Evolutionary conservation across 2,888 invertebrate species (phyloP).

Genomic region (Temnothorax ravouxi): DNA sequence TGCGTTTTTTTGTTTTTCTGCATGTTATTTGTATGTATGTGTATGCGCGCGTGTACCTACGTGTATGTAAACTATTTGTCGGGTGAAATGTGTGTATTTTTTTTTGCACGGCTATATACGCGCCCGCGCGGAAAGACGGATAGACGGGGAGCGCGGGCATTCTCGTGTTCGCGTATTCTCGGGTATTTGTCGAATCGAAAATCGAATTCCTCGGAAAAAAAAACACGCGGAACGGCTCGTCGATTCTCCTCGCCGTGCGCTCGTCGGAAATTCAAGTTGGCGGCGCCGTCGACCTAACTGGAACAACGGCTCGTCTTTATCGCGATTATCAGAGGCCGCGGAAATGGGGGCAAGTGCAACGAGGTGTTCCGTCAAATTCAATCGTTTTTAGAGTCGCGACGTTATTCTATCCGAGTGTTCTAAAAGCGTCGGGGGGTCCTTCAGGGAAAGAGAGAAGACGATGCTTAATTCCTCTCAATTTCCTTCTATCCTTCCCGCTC

Average conservation of each 20-base stretch:
- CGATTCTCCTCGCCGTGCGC: constrained; percentile 26
- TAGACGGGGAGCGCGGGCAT: constrained; percentile 4
- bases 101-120: not conserved
- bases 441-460: constrained; percentile 5
- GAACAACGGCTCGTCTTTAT: constrained; percentile 64
- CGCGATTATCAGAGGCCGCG: constrained; percentile 62
- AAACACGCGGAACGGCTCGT: constrained; percentile 18
- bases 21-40: constrained; percentile 13
- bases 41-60: not conserved
- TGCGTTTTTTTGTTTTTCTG: not conserved
- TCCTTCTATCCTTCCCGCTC: not conserved
- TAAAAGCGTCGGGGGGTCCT: constrained; percentile 7
- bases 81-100: not conserved
- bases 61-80: not conserved
- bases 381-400: constrained; percentile 53
- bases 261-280: constrained; percentile 61
- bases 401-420: constrained; percentile 40
- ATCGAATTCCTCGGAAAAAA: constrained; percentile 27
- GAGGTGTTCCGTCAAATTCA: constrained; percentile 65
- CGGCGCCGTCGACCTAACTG: constrained; percentile 39
- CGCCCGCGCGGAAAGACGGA: not conserved
- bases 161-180: constrained; percentile 6
- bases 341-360: constrained; percentile 69
- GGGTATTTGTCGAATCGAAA: constrained; percentile 45
- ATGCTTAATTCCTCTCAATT: constrained; percentile 50